These are phyloP conservation scores for Mactromeris polynyma DNA, from an alignment of 2,888 invertebrate genomes.

Conservation along the genomic window DNA sequence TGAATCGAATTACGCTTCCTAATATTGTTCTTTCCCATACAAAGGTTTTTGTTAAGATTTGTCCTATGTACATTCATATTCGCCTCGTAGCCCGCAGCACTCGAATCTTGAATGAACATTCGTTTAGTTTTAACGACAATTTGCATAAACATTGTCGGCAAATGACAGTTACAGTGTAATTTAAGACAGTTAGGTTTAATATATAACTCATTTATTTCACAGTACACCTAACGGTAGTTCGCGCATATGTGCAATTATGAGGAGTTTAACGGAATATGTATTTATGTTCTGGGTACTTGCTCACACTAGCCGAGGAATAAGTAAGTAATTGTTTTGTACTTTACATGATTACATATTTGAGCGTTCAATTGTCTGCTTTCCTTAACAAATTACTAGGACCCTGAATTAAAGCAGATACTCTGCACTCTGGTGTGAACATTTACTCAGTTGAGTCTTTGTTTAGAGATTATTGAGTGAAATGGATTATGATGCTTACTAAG, in stretches of 20 bases:
- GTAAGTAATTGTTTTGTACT: background rate
- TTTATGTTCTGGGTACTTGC: background rate
- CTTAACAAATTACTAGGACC: background rate
- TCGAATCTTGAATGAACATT: background rate
- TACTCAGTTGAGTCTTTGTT: too few species aligned
- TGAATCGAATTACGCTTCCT: background rate
- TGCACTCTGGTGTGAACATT: too few species aligned
- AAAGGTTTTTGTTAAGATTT: too few species aligned
- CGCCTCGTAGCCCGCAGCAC: background rate
- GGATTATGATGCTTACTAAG: too few species aligned
- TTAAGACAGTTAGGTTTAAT: background rate
- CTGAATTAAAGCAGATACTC: too few species aligned
- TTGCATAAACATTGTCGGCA: background rate
- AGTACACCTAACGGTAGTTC: background rate
- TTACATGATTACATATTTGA: background rate
- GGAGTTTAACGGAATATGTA: background rate
- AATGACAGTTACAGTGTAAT: background rate
- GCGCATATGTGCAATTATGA: background rate
- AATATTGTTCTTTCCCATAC: background rate
- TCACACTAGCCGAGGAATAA: background rate
- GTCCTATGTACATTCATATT: too few species aligned
- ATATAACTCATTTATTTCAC: slow-evolving; percentile 3
- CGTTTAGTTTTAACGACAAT: background rate
- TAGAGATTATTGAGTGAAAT: too few species aligned
- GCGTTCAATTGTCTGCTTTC: background rate